A percentile compares a stretch with the other conserved stretches of the same genome.
Evolutionary conservation across 2,797 vertebrate genomes (phyloP).

Genomic region (Periophthalmus magnuspinnatus): DNA sequence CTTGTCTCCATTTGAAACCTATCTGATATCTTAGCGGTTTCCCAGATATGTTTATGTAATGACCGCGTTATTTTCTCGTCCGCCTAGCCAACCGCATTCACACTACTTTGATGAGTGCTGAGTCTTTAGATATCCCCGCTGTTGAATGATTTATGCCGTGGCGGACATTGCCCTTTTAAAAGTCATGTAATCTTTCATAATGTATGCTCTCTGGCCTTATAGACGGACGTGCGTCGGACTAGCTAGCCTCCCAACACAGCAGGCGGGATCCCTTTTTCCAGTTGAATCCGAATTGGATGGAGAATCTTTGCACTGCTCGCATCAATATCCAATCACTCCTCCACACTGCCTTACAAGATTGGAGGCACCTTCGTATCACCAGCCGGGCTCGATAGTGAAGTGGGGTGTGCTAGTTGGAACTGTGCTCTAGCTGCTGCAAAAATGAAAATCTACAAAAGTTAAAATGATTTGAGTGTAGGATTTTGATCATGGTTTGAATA

Average conservation of each 20-base stretch:
- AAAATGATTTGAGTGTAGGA: too few species aligned
- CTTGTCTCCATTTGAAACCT: neutral
- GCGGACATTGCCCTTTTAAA: constrained; percentile 55
- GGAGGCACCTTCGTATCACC: constrained; percentile 28
- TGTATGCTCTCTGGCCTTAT: constrained; percentile 45
- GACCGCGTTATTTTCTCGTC: neutral
- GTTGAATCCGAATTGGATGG: constrained; percentile 27
- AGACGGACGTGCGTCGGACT: constrained; percentile 36
- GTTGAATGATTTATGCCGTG: constrained; percentile 65
- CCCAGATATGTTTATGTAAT: neutral
- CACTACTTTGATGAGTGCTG: constrained; percentile 23
- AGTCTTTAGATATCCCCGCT: constrained; percentile 45
- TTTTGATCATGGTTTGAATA: neutral
- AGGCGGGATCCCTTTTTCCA: constrained; percentile 10
- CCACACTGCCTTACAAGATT: constrained; percentile 36
- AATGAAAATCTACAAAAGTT: too few species aligned
- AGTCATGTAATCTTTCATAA: constrained; percentile 61
- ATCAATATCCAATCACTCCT: constrained; percentile 53
- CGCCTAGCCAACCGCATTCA: constrained; percentile 13
- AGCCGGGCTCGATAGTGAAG: constrained; percentile 16
- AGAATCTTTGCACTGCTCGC: constrained; percentile 33
- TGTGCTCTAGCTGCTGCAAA: neutral
- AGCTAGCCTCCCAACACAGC: constrained; percentile 20
- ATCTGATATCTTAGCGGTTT: neutral
- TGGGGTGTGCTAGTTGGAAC: neutral